phyloP scores from a whole-genome alignment of 2,888 invertebrate genomes.

The Drosophila subquinaria region DNA sequence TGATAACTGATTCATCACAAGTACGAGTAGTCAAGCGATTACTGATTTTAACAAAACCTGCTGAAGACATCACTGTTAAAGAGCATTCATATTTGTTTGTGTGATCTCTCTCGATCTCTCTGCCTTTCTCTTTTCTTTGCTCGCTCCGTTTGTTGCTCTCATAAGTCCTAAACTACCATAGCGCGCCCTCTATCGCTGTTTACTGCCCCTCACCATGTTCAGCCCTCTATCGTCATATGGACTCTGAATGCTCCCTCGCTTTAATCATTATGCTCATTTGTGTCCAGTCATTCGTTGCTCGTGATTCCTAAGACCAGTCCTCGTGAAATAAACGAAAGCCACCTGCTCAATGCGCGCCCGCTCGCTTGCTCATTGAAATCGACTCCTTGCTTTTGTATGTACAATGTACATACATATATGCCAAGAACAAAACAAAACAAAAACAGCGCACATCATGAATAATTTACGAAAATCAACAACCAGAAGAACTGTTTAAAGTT shows the following conservation, averaged over 20 bases:
- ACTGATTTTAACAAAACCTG: background rate
- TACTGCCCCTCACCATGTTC: background rate
- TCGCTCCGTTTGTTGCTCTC: background rate
- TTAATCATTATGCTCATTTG: constrained; percentile 7
- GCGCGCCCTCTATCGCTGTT: background rate
- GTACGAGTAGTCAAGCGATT: background rate
- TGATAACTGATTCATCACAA: background rate
- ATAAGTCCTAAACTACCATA: background rate
- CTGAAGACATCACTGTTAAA: background rate
- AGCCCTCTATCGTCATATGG: background rate
- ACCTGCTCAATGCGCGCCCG: constrained; percentile 23
- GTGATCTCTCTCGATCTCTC: background rate
- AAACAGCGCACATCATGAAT: constrained; percentile 20
- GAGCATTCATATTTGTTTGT: background rate
- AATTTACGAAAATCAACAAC: constrained; percentile 1
- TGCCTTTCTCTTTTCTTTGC: too few relatives aligned
- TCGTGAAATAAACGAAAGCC: background rate
- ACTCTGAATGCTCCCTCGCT: background rate
- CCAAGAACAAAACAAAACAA: constrained; percentile 39
- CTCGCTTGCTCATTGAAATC: constrained; percentile 77
- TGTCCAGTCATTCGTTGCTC: constrained; percentile 12
- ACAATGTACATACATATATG: constrained; percentile 41
- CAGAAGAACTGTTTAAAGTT: background rate
- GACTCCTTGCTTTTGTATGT: constrained; percentile 75
- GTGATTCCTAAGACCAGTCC: constrained; percentile 1